Evolutionary conservation across 2,888 invertebrate species (phyloP).

Genomic region (Drosophila emarginata): DNA sequence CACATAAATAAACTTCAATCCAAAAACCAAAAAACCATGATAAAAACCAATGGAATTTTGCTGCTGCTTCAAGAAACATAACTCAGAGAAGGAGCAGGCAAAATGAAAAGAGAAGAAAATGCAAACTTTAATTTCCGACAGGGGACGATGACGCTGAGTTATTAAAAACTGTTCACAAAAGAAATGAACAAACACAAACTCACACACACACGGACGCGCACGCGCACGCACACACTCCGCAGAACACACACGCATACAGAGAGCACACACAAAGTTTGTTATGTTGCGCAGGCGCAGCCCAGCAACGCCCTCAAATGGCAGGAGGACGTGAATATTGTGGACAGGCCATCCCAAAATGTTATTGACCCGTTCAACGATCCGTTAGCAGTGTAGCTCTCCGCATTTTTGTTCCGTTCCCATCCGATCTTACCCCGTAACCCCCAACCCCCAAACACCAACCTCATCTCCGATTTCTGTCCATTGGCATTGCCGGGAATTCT

Average conservation of each 20-base stretch:
- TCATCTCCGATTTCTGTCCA: constrained; percentile 29
- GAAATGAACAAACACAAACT: constrained; percentile 12
- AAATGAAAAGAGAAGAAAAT: constrained; percentile 18
- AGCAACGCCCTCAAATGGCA: constrained; percentile 60
- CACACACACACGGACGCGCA: not conserved
- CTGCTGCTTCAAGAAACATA: constrained; percentile 40
- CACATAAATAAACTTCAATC: constrained; percentile 9
- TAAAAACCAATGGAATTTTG: not conserved
- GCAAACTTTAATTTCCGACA: constrained; percentile 65
- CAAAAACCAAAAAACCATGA: constrained; percentile 1
- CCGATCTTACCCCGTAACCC: not conserved
- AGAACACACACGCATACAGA: not conserved
- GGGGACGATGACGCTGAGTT: constrained; percentile 45
- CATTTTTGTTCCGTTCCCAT: constrained; percentile 1
- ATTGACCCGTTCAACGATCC: constrained; percentile 68
- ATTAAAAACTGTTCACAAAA: constrained; percentile 59
- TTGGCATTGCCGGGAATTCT: constrained; percentile 54
- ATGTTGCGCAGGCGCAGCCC: constrained; percentile 73
- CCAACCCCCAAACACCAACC: constrained; percentile 15
- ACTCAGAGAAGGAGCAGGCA: constrained; percentile 33
- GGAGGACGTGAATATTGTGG: constrained; percentile 12
- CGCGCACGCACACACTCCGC: constrained; percentile 37
- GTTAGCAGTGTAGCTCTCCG: constrained; percentile 44
- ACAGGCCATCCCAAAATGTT: constrained; percentile 50
- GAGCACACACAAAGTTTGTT: constrained; percentile 64